Evolutionary conservation across 2,797 vertebrate genomes (phyloP), one percentile per base, ranked within the genome.

Genomic region (Malacoctenus gilli): DNA sequence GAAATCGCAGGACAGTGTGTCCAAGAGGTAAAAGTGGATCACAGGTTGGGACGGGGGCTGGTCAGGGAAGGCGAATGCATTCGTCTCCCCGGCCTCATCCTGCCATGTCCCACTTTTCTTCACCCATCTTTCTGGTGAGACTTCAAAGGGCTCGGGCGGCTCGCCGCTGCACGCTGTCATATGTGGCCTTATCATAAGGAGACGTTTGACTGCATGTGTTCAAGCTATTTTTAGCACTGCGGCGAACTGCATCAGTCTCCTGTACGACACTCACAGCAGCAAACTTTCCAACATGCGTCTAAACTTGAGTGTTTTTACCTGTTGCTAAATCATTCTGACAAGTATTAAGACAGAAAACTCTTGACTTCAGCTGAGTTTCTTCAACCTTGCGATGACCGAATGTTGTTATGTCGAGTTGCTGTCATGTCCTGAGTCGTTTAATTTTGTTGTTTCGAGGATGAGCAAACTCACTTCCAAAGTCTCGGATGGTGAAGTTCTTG

Each of bases 401-500:
- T n/a, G n/a, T n/a, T n/a, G n/a, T n/a, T n/a, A n/a, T n/a, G n/a
- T n/a, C n/a, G n/a, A n/a, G n/a, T n/a, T n/a, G n/a, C n/a, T n/a
- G n/a, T n/a, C n/a, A n/a, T n/a, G n/a, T n/a, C n/a, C n/a, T n/a
- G n/a, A n/a, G n/a, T n/a, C n/a, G n/a, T n/a, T n/a, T n/a, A n/a
- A 28, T 28, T 28, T 28, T 28, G 25, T 28, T 28, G 6, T 28
- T 9, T 28, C 9, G n/a, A n/a, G n/a, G n/a, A 28, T 1, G 19
- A 5, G 5, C 39, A 34, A 1, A 81, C 96, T 94, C 89, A 98
- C 97, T 98, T 88, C 94, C 94, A 84, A 96, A 98, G 86, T 99
- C 97, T 50, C 92, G 92, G 59, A 99, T 90, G 75, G 96, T 97
- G 82, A 99, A 99, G 77, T 99, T 98, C 80, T 93, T 94, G 82